These are phyloP conservation scores for Pagrus major DNA, from an alignment of 2,113 vertebrate genomes.

Conservation along the genomic window DNA sequence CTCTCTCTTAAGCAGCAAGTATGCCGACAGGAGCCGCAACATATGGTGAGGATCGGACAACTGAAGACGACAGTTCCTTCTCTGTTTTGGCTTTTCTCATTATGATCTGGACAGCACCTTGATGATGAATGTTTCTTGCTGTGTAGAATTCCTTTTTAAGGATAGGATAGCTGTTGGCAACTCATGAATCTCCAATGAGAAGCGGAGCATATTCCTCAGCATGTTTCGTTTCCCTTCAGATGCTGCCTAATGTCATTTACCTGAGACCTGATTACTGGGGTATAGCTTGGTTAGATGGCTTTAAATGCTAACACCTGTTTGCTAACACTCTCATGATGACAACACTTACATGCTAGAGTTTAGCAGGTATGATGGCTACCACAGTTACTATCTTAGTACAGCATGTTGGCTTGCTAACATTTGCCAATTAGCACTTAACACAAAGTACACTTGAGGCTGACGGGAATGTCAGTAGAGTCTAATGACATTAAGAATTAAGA, in stretches of 20 bases:
- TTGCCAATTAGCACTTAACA: not conserved
- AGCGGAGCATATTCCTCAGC: constrained; percentile 31
- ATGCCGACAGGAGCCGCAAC: constrained; percentile 65
- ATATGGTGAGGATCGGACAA: constrained; percentile 72
- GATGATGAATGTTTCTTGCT: constrained; percentile 75
- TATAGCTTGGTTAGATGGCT: constrained; percentile 9
- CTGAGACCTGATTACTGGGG: constrained; percentile 25
- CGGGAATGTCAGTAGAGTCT: not conserved
- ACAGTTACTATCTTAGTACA: not conserved
- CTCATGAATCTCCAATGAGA: constrained; percentile 68
- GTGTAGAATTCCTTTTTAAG: constrained; percentile 43
- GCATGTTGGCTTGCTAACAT: not conserved
- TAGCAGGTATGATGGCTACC: not conserved
- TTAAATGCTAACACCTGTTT: not conserved
- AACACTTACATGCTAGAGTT: not conserved
- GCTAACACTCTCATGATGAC: not conserved
- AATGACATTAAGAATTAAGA: too few species aligned
- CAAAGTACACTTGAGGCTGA: not conserved
- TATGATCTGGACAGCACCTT: constrained; percentile 70
- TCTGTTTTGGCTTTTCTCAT: constrained; percentile 72
- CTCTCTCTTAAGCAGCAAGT: constrained; percentile 69
- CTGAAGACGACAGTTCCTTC: constrained; percentile 66
- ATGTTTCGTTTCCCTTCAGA: constrained; percentile 57
- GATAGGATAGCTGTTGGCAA: constrained; percentile 46
- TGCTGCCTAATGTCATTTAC: constrained; percentile 47